phyloP scores from a whole-genome alignment of 1,140 invertebrate species.

The Megathymus violae region DNA sequence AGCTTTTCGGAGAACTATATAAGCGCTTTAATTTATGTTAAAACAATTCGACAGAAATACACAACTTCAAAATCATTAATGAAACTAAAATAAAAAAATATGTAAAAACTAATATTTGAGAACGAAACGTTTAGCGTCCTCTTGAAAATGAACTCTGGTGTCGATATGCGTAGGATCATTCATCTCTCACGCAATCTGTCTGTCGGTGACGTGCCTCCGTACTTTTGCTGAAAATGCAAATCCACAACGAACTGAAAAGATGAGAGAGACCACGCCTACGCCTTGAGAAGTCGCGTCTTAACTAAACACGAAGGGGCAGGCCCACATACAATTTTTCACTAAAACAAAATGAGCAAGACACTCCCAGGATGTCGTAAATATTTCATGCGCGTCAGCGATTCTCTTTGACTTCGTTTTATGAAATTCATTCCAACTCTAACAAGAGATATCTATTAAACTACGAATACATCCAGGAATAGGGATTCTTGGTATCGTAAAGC shows the following conservation, averaged over 20 bases:
- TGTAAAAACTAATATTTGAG: neutral
- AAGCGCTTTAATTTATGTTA: no score
- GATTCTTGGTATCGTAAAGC: no score
- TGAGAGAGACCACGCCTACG: constrained; percentile 57
- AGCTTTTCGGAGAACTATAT: no score
- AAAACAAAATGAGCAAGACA: constrained; percentile 68
- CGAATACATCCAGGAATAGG: no score
- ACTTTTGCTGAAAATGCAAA: constrained; percentile 81
- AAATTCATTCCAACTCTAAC: no score
- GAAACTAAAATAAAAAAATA: neutral
- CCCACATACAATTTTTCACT: constrained; percentile 70
- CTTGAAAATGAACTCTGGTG: constrained; percentile 40
- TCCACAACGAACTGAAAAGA: constrained; percentile 60
- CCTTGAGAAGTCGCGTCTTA: constrained; percentile 44
- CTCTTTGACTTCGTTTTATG: no score
- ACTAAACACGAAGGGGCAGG: constrained; percentile 50
- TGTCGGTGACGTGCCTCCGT: constrained; percentile 69
- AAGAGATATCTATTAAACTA: no score
- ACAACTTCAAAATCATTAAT: no score
- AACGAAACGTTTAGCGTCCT: constrained; percentile 34
- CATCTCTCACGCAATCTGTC: constrained; percentile 73
- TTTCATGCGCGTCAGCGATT: no score
- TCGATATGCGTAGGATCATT: constrained; percentile 62
- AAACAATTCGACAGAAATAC: no score
- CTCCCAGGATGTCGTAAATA: constrained; percentile 48